Percentiles rank a stretch among this genome's conserved stretches.
These are phyloP conservation scores for Orthosia gracilis DNA, from an alignment of 2,888 invertebrate genomes.

Conservation along the genomic window DNA sequence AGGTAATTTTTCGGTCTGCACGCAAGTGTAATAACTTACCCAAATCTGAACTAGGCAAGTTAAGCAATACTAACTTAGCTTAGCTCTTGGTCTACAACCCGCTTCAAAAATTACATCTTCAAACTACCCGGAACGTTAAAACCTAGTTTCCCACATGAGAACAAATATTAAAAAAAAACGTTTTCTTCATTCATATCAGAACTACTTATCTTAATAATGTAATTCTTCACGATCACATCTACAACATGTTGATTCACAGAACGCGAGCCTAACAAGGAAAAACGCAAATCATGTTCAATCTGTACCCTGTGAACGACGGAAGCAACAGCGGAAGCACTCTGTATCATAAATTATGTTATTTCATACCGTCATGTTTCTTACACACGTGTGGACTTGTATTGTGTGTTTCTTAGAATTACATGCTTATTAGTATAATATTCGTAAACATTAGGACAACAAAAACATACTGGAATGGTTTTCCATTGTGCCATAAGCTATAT, in stretches of 20 bases:
- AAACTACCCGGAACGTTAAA: background rate
- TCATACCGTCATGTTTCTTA: constrained; percentile 33
- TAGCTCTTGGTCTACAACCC: background rate
- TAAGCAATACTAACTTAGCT: background rate
- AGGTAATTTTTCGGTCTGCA: no score
- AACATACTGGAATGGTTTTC: background rate
- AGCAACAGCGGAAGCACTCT: constrained; percentile 39
- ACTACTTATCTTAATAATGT: constrained; percentile 16
- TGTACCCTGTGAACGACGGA: constrained; percentile 21
- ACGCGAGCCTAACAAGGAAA: constrained; percentile 22
- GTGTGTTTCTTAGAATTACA: constrained; percentile 10
- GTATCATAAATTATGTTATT: constrained; percentile 37
- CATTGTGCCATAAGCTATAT: background rate
- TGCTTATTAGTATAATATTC: background rate
- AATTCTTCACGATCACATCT: constrained; percentile 9
- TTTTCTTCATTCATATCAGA: background rate
- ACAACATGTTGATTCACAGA: constrained; percentile 48
- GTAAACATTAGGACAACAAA: constrained; percentile 6
- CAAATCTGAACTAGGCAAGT: no score
- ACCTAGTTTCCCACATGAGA: background rate
- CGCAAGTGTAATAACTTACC: no score
- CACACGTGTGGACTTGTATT: constrained; percentile 8
- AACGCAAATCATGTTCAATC: constrained; percentile 51
- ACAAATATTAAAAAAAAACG: background rate
- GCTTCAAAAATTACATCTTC: background rate